These are phyloP conservation scores for Sphenopsis melanotis DNA, from an alignment of 2,797 vertebrate species.

Conservation along the genomic window DNA sequence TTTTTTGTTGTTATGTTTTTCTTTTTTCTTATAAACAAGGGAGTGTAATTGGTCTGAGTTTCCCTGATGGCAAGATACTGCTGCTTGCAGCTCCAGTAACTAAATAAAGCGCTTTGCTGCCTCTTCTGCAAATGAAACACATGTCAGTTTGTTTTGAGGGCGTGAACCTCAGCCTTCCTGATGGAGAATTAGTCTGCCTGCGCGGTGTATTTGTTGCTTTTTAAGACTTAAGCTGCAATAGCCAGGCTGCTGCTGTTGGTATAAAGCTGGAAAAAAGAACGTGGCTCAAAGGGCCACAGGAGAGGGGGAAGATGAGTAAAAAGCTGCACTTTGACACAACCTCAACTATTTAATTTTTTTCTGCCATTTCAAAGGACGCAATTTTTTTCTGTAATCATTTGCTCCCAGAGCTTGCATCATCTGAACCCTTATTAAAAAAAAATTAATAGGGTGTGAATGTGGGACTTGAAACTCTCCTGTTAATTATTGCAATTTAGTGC, in stretches of 20 bases:
- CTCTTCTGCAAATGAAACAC: slow-evolving; percentile 23
- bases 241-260: not conserved
- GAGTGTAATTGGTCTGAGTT: not conserved
- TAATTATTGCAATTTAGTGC: slow-evolving; percentile 34
- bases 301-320: not conserved
- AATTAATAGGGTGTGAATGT: not conserved
- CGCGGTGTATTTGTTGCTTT: not conserved
- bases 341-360: not conserved
- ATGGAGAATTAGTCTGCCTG: not conserved
- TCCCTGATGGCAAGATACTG: not conserved
- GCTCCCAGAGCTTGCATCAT: slow-evolving; percentile 12
- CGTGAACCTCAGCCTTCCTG: slow-evolving; percentile 5
- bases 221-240: not conserved
- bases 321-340: not conserved
- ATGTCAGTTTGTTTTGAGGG: slow-evolving; percentile 61
- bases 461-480: slow-evolving; percentile 13
- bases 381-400: not conserved
- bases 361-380: not conserved
- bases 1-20: not conserved
- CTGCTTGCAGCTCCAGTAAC: not conserved
- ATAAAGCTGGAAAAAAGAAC: not conserved
- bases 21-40: not conserved
- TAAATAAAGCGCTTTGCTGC: slow-evolving; percentile 1
- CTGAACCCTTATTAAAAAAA: not conserved
- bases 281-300: not conserved